A percentile compares a stretch with the other conserved stretches of the same genome.
Evolutionary conservation across 2,797 vertebrate genomes (phyloP).

Genomic region (Acridotheres tristis): DNA sequence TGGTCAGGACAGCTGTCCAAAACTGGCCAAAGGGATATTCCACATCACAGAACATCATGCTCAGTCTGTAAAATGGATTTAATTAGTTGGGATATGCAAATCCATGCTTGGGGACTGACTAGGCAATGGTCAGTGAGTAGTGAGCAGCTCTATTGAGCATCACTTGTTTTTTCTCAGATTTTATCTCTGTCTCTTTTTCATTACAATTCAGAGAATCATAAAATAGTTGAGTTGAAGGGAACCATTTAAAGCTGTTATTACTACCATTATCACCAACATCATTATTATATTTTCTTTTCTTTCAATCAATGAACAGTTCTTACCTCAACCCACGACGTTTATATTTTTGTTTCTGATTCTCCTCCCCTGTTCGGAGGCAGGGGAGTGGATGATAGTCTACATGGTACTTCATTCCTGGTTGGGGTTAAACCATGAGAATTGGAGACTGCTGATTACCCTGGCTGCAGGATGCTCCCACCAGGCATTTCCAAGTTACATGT

Average conservation of each 20-base stretch:
- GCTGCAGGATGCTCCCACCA: neutral
- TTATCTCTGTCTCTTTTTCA: neutral
- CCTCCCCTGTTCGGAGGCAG: accelerated
- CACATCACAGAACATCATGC: neutral
- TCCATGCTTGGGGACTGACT: neutral
- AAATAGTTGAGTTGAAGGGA: neutral
- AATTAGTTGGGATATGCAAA: neutral
- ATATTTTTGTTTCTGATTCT: neutral
- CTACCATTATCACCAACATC: neutral
- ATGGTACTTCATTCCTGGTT: neutral
- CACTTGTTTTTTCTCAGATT: neutral
- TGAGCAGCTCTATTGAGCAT: neutral
- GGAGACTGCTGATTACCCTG: neutral
- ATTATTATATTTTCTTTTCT: neutral
- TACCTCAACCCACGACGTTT: neutral
- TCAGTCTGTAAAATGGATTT: neutral
- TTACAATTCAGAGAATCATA: neutral
- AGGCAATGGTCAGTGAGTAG: neutral
- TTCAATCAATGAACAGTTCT: neutral
- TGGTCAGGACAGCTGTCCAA: neutral
- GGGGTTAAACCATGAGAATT: neutral
- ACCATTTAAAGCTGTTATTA: neutral
- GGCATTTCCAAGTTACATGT: neutral
- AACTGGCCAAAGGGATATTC: neutral
- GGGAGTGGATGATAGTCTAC: neutral